These are phyloP conservation scores for Leptinotarsa tumamoca DNA, from an alignment of 2,888 invertebrate genomes.

Conservation along the genomic window DNA sequence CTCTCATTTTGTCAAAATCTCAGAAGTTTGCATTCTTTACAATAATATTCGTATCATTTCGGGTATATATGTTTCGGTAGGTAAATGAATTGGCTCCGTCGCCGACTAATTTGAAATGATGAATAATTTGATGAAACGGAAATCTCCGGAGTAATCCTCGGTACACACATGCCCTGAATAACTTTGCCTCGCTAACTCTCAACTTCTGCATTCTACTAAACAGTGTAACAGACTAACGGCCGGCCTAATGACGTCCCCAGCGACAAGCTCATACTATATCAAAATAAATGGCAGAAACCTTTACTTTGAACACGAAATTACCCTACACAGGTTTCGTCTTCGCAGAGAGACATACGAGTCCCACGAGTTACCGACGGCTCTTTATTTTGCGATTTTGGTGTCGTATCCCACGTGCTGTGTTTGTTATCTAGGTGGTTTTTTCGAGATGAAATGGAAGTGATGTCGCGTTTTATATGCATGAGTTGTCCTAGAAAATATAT, in stretches of 20 bases:
- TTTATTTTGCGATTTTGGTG: slow-evolving; percentile 9
- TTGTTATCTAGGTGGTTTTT: slow-evolving; percentile 8
- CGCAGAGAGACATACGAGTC: slow-evolving; percentile 11
- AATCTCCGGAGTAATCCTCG: slow-evolving; percentile 17
- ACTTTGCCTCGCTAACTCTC: not conserved
- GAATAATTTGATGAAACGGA: slow-evolving; percentile 1
- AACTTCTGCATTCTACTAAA: slow-evolving; percentile 18
- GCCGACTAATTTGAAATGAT: not conserved
- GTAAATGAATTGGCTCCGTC: not conserved
- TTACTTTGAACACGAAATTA: slow-evolving; percentile 19
- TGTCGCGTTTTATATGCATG: not conserved
- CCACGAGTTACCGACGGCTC: not conserved
- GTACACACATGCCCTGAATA: slow-evolving; percentile 1
- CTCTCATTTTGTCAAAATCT: not conserved
- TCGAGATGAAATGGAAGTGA: not conserved
- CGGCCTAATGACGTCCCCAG: slow-evolving; percentile 9
- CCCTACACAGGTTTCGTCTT: slow-evolving; percentile 19
- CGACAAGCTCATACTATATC: slow-evolving; percentile 6
- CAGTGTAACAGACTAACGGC: slow-evolving; percentile 12
- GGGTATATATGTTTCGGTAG: not conserved
- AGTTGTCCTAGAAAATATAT: too few relatives aligned
- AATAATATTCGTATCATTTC: not conserved
- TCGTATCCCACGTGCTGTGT: slow-evolving; percentile 5
- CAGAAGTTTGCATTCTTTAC: not conserved
- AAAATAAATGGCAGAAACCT: slow-evolving; percentile 21